Evolutionary conservation across 2,888 invertebrate genomes (phyloP).

Genomic region (Xestia rhomboidea): DNA sequence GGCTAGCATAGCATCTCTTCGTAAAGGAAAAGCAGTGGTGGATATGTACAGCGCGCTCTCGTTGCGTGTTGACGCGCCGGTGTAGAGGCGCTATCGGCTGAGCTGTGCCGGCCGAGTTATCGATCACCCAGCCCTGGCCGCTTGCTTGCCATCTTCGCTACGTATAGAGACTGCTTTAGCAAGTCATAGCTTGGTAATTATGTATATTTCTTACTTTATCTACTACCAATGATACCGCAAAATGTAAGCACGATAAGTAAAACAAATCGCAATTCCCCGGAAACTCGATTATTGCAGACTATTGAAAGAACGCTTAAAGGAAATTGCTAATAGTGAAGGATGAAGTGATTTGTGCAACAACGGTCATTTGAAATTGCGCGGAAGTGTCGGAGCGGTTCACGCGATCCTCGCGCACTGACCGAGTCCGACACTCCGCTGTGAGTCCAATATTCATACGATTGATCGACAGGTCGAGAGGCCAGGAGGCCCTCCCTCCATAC

Average conservation of each 20-base stretch:
- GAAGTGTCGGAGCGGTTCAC: constrained; percentile 15
- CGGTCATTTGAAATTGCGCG: constrained; percentile 27
- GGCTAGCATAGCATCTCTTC: not conserved
- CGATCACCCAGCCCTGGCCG: not conserved
- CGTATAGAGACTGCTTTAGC: not conserved
- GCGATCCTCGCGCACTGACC: constrained; percentile 4
- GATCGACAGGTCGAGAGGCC: not conserved
- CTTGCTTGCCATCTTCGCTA: not conserved
- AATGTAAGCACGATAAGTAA: not conserved
- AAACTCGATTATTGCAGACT: constrained; percentile 11
- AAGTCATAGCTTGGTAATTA: not conserved
- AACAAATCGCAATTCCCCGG: constrained; percentile 25
- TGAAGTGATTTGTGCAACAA: constrained; percentile 30
- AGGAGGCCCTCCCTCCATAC: not conserved
- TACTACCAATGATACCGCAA: not conserved
- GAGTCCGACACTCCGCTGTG: not conserved
- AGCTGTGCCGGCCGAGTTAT: not conserved
- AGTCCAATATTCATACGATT: not conserved
- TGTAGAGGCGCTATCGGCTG: not conserved
- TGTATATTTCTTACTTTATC: not conserved
- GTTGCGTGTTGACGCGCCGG: not conserved
- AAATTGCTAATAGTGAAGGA: constrained; percentile 43
- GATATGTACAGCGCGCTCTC: not conserved
- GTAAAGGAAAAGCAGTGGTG: not conserved
- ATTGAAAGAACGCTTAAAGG: constrained; percentile 28